Evolutionary conservation across 2,113 vertebrate genomes (phyloP).

Genomic region (Pseudorasbora parva): DNA sequence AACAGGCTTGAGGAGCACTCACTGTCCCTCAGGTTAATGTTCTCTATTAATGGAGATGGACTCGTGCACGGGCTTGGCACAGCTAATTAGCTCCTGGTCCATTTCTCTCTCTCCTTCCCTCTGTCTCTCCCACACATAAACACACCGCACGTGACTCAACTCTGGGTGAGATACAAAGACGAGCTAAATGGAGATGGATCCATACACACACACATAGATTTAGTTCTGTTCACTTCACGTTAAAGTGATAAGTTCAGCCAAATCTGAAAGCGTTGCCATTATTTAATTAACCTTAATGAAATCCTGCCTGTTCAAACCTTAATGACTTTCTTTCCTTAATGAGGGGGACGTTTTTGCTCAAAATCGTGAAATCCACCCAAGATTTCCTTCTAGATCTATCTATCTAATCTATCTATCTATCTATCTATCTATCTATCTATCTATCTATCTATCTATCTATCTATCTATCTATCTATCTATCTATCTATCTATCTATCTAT

Average conservation of each 20-base stretch:
- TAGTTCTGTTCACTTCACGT: not conserved
- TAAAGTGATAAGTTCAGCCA: not conserved
- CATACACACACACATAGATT: constrained; percentile 8
- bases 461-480: too few species aligned
- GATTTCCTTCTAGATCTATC: too few species aligned
- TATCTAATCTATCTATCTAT: too few species aligned
- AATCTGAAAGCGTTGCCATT: not conserved
- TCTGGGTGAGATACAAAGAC: constrained; percentile 1
- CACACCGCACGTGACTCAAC: constrained; percentile 22
- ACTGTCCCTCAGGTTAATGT: constrained; percentile 82
- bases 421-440: too few species aligned
- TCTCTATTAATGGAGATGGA: constrained; percentile 80
- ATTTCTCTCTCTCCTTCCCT: constrained; percentile 72
- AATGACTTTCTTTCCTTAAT: not conserved
- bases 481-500: too few species aligned
- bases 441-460: too few species aligned
- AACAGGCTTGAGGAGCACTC: constrained; percentile 74
- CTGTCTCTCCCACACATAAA: constrained; percentile 46
- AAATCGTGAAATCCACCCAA: too few species aligned
- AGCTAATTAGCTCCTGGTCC: constrained; percentile 78
- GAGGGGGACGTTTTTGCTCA: not conserved
- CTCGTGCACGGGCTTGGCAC: constrained; percentile 72
- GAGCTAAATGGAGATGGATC: constrained; percentile 1
- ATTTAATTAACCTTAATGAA: not conserved
- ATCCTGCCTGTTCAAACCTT: not conserved